A percentile compares a stretch with the other conserved stretches of the same genome.
Evolutionary conservation across 2,797 vertebrate species (phyloP).

Genomic region (Molossus molossus): DNA sequence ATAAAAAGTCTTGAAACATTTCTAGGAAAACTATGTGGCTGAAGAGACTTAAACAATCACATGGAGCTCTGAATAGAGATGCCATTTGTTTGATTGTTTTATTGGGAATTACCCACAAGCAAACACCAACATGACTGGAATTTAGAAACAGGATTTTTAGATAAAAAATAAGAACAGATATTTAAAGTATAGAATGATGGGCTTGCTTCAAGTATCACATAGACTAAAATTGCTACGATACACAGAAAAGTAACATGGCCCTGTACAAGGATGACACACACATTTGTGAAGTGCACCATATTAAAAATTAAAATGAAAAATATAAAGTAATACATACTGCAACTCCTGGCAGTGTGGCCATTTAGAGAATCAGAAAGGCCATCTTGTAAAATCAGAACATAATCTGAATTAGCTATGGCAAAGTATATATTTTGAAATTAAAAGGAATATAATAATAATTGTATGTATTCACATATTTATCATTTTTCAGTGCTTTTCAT

Average conservation of each 20-base stretch:
- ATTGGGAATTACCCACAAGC: neutral
- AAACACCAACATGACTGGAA: neutral
- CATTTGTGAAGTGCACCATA: neutral
- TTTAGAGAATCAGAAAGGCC: neutral
- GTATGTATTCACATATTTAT: neutral
- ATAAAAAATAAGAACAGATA: neutral
- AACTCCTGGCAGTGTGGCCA: rapidly evolving
- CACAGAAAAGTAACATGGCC: neutral
- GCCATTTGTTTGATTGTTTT: neutral
- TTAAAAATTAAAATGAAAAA: neutral
- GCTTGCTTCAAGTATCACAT: neutral
- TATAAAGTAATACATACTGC: neutral
- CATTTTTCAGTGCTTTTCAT: neutral
- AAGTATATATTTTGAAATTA: neutral
- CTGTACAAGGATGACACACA: neutral
- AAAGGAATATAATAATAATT: neutral
- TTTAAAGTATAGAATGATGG: neutral
- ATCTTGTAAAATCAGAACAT: neutral
- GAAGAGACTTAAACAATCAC: neutral
- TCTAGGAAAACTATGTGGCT: neutral
- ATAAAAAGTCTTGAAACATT: neutral
- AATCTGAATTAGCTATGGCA: neutral
- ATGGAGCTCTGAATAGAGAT: neutral
- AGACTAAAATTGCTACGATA: neutral
- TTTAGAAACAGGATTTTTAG: neutral